Evolutionary conservation across 2,888 invertebrate species (phyloP), one percentile per base, ranked within the genome.

Genomic region (Acanthosepion pharaonis): DNA sequence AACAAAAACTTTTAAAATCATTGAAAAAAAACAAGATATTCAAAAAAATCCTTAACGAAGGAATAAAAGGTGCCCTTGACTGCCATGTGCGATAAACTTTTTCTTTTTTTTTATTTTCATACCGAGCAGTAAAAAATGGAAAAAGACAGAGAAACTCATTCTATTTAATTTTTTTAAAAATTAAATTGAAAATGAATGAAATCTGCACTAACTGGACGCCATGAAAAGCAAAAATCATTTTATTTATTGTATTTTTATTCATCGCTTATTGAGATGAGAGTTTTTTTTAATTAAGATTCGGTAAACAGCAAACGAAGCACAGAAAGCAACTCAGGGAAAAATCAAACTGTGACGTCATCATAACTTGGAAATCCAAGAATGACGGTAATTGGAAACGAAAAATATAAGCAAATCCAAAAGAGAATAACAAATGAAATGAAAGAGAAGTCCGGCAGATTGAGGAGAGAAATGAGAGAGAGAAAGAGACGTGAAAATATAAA

Each of bases 311-410:
- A 78, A 78, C n/a, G 33, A 78, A 33, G n/a, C 33, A n/a, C 33
- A 78, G n/a, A 78, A 15, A 33, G 78, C n/a, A 78, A 78, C 78
- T 78, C 78, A 78, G 92, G 51, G 92, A 92, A 51, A 92, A 51
- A 42, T 1, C 42, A 11, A 23, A 92, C 59, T 23, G 48, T 49
- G 92, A 92, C 92, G 92, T 92, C 49, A 49, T 49, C 92, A 20
- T 6, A 42, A 92, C 42, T 92, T 91, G 48, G n/a, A 78, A 78
- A n/a, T 78, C 78, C 78, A 78, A 78, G 92, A 42, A 92, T 92
- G 92, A 25, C 5, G 42, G 25, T 18, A 33, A 20, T 92, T 42
- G 48, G 25, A 92, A 51, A 92, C 9, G 20, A 49, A 92, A 18
- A 92, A 33, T 9, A 91, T 3, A 91, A 92, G 42, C 0, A 91